Percentiles rank a stretch among this genome's conserved stretches.
Conservation (phyloP, 2,888 invertebrate genomes). For the Cephus spinipes region DNA sequence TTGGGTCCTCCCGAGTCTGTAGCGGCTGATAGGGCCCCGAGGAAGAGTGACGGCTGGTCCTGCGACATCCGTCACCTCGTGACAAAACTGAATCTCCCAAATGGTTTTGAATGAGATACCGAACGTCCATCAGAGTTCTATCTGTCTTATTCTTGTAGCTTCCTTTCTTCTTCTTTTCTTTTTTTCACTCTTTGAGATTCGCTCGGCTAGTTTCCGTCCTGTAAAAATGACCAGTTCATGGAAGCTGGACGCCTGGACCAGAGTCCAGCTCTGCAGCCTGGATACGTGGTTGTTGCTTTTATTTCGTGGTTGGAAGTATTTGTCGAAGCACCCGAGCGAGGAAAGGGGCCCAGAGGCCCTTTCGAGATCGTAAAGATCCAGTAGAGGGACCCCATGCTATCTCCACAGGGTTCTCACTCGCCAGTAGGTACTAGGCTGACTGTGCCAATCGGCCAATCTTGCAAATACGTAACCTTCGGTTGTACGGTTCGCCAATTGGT, state of each 20-base stretch:
- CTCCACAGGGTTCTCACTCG: neutral
- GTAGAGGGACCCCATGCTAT: neutral
- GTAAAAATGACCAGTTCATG: neutral
- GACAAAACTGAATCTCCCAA: conserved; percentile 34
- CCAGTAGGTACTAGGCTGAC: neutral
- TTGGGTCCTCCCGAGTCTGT: conserved; percentile 15
- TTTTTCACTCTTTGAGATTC: neutral
- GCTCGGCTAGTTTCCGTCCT: neutral
- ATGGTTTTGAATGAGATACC: neutral
- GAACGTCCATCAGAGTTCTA: conserved; percentile 14
- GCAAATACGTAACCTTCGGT: neutral
- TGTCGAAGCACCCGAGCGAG: neutral
- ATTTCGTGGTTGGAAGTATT: neutral
- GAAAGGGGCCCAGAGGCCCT: neutral
- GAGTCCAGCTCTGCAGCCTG: conserved; percentile 3
- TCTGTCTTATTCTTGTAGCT: conserved; percentile 4
- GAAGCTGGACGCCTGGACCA: conserved; percentile 13
- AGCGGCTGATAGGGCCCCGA: conserved; percentile 31
- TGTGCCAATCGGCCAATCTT: neutral
- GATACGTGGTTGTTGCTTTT: neutral
- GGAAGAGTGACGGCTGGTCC: conserved; percentile 46
- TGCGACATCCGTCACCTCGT: conserved; percentile 45
- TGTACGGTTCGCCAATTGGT: neutral
- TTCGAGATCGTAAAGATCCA: neutral
- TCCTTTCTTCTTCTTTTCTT: conserved; percentile 14